A percentile compares a stretch with the other conserved stretches of the same genome.
phyloP scores from a whole-genome alignment of 2,113 vertebrate species.

The Datnioides undecimradiatus region DNA sequence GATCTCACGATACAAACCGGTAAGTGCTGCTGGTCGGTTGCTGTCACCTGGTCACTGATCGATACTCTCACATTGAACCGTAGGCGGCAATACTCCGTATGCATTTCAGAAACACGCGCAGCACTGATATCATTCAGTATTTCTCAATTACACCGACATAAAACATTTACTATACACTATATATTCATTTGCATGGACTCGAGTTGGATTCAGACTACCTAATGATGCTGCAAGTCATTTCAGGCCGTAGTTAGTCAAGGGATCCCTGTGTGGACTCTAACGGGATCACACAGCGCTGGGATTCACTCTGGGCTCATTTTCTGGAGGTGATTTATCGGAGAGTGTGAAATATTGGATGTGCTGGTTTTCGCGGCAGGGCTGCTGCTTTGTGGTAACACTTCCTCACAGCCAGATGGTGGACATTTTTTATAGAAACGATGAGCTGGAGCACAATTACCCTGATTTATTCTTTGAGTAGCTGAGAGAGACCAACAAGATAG shows the following conservation, averaged over 20 bases:
- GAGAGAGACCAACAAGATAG: background rate
- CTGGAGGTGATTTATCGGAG: background rate
- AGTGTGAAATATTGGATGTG: slow-evolving; percentile 15
- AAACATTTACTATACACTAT: background rate
- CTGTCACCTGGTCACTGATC: slow-evolving; percentile 10
- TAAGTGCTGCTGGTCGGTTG: slow-evolving; percentile 66
- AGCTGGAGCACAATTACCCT: background rate
- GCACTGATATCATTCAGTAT: too few species aligned
- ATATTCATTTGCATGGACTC: background rate
- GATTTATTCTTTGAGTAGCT: background rate
- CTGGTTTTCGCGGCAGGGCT: background rate
- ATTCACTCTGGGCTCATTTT: background rate
- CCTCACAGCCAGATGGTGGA: slow-evolving; percentile 14
- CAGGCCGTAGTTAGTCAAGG: background rate
- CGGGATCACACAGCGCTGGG: slow-evolving; percentile 10
- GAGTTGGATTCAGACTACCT: background rate
- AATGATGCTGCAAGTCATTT: background rate
- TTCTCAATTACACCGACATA: background rate
- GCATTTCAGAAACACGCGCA: background rate
- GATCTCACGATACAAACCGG: slow-evolving; percentile 82
- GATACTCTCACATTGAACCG: background rate
- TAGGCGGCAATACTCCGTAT: background rate
- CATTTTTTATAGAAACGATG: slow-evolving; percentile 8
- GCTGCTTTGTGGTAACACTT: background rate
- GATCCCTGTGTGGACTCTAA: background rate